Conservation (phyloP, 2,113 vertebrate species). For the Myiozetetes cayanensis region DNA sequence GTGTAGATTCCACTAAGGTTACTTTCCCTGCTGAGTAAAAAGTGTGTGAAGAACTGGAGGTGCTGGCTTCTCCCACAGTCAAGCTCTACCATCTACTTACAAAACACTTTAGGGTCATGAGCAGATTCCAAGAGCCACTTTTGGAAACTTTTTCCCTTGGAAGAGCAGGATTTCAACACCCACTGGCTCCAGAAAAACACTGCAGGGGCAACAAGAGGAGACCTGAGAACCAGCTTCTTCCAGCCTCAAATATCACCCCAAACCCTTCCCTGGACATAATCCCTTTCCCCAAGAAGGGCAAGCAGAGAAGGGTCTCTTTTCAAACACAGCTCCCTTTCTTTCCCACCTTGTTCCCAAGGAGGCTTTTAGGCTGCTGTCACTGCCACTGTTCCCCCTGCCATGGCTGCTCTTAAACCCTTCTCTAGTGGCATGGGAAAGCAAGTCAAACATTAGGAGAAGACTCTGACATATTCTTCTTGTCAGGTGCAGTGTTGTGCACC, state of each 20-base stretch:
- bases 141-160: background rate
- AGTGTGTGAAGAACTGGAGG: background rate
- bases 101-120: background rate
- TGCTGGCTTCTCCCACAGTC: background rate
- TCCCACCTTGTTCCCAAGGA: background rate
- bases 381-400: background rate
- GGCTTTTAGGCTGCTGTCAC: background rate
- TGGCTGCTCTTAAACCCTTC: background rate
- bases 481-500: background rate
- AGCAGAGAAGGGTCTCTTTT: background rate
- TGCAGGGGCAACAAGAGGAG: fast-evolving
- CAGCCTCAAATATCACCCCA: background rate
- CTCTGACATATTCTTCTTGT: background rate
- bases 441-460: background rate
- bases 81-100: background rate
- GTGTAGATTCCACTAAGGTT: background rate
- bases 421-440: background rate
- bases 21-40: background rate
- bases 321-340: background rate
- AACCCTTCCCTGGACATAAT: background rate
- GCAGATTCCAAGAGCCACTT: too few species aligned
- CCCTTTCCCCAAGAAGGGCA: background rate
- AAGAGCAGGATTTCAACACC: background rate
- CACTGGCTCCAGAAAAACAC: background rate
- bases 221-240: background rate